Base-by-base conservation (phyloP, 2,888 invertebrate genomes). In the Palloptera scutellata region DNA sequence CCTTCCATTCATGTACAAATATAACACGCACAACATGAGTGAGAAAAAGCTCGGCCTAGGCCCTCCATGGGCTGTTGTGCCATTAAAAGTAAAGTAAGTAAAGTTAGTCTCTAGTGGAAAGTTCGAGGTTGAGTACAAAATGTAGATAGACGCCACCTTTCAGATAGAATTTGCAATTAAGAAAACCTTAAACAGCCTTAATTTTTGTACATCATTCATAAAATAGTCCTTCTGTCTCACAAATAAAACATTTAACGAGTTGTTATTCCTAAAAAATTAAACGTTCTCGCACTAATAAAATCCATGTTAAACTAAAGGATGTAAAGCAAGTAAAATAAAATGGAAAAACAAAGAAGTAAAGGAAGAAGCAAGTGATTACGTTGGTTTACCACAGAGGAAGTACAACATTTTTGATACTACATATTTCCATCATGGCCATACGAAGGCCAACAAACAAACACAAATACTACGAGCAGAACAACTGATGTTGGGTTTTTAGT, bases 181-280 rank as follows among this genome's bases (percentile, higher is more conserved):
- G 30, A 30, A 30, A 30, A 30, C 30, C 6, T 30, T 4, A 30
- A 30, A 30, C 3, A 43, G 5, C 17, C 43, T 60, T 8, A 43
- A 43, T 20, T 2, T n/a, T 17, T 40, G 13, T 12, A 41, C 30
- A 11, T 30, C 1, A 6, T 12, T n/a, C 3, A 59, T 13, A 59
- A 59, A 45, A n/a, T 19, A 60, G 13, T 60, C 62, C 53, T 13
- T 11, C 48, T 12, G 12, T 15, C 40, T 30, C 19, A 53, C 51
- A 54, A 59, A 54, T 68, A 64, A 64, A 64, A 61, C 57, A 68
- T 57, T 68, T 64, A 64, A 61, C 68, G 57, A 51, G 42, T 57
- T 68, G 48, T 61, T 64, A 64, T n/a, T 42, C 30, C 20, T n/a
- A 54, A 54, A 40, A 48, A 19, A 20, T 51, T 58, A 19, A 43